phyloP scores from a whole-genome alignment of 2,797 vertebrate genomes.

The Coregonus ussuriensis region DNA sequence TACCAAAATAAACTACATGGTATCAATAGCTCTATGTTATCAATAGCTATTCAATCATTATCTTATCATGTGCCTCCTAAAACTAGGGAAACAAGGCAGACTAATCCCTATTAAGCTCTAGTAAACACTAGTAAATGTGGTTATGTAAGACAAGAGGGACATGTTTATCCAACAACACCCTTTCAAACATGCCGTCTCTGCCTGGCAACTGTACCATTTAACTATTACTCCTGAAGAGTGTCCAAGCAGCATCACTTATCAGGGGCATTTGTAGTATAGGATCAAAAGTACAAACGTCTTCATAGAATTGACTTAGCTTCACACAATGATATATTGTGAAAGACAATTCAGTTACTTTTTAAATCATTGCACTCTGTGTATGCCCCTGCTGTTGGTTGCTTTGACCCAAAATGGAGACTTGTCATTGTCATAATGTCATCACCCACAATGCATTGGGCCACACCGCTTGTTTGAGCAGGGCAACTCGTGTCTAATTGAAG shows the following conservation, averaged over 20 bases:
- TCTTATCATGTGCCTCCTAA: slow-evolving; percentile 43
- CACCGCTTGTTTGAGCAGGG: slow-evolving; percentile 81
- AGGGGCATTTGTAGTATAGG: too few species aligned
- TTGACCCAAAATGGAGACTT: neutral
- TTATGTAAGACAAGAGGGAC: slow-evolving; percentile 30
- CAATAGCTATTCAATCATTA: slow-evolving; percentile 7
- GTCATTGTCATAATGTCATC: neutral
- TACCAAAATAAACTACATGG: neutral
- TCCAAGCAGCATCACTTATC: neutral
- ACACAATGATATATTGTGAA: neutral
- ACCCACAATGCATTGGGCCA: slow-evolving; percentile 12
- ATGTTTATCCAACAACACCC: neutral
- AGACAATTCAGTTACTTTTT: neutral
- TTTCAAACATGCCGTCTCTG: neutral
- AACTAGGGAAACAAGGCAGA: slow-evolving; percentile 34
- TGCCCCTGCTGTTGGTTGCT: too few species aligned
- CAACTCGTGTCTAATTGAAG: slow-evolving; percentile 82
- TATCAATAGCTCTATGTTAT: neutral
- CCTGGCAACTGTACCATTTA: neutral
- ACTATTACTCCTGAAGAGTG: neutral
- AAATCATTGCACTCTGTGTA: neutral
- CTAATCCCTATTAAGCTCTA: neutral
- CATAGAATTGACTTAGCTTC: too few species aligned
- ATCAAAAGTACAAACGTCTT: too few species aligned
- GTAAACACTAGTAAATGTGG: slow-evolving; percentile 27